Conservation (phyloP, 2,797 vertebrate genomes). For the Loriculus beryllinus region DNA sequence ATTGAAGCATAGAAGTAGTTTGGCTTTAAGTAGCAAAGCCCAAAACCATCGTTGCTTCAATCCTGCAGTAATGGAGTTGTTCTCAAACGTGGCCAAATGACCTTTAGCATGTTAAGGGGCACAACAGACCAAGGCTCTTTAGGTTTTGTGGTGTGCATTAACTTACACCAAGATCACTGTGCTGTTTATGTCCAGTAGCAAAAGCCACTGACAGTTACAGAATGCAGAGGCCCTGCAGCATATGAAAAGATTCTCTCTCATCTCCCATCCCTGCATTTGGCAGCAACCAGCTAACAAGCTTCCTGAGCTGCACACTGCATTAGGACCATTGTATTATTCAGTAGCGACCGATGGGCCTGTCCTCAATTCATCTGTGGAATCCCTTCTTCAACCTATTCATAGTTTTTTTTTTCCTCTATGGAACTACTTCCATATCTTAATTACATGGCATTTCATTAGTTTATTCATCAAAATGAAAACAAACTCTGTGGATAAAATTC, state of each 20-base stretch:
- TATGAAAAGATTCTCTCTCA: neutral
- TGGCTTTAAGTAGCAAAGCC: constrained; percentile 40
- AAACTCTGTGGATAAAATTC: neutral
- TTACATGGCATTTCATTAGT: neutral
- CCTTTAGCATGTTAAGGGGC: neutral
- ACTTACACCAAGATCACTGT: neutral
- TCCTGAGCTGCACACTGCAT: neutral
- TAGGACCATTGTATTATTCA: neutral
- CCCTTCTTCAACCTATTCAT: neutral
- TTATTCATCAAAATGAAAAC: neutral
- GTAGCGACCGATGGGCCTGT: neutral
- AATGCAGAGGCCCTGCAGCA: neutral
- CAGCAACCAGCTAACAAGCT: neutral
- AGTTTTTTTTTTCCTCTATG: neutral
- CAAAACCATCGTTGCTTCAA: neutral
- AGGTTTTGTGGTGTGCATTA: neutral
- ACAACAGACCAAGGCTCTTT: neutral
- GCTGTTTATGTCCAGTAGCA: neutral
- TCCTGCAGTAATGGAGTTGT: neutral
- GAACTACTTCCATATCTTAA: neutral
- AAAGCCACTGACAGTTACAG: neutral
- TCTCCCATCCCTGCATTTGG: neutral
- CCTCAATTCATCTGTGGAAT: neutral
- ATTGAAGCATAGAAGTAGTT: neutral
- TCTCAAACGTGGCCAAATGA: neutral